Conservation (phyloP, 2,888 invertebrate species). For the Ethmia dodecea region DNA sequence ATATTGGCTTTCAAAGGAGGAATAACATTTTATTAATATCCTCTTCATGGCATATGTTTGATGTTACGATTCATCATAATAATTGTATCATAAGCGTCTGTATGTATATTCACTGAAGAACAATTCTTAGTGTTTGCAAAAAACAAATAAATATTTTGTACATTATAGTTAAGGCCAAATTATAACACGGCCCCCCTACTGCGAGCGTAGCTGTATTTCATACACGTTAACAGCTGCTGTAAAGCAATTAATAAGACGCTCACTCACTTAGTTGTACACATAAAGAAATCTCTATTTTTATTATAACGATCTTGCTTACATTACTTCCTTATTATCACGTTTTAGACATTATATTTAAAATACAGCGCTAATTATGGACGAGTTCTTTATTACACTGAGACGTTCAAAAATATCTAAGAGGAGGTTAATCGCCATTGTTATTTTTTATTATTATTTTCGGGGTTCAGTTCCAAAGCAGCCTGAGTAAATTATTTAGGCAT, state of each 20-base stretch:
- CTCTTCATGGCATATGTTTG: slow-evolving; percentile 2
- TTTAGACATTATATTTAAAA: slow-evolving; percentile 66
- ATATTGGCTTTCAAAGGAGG: slow-evolving; percentile 61
- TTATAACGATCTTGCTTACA: slow-evolving; percentile 67
- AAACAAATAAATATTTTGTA: slow-evolving; percentile 3
- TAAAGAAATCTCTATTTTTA: slow-evolving; percentile 65
- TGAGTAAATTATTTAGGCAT: too few species aligned
- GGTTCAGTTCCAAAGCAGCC: too few species aligned
- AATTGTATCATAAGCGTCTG: too few species aligned
- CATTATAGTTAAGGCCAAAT: slow-evolving; percentile 25
- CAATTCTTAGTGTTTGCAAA: too few species aligned
- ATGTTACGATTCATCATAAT: slow-evolving; percentile 1
- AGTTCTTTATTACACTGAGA: slow-evolving; percentile 59
- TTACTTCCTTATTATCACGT: slow-evolving; percentile 71
- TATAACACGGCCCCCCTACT: slow-evolving; percentile 34
- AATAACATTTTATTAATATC: slow-evolving; percentile 55
- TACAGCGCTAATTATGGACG: slow-evolving; percentile 68
- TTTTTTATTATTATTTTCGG: slow-evolving; percentile 36
- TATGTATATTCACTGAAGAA: too few species aligned
- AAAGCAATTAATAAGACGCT: slow-evolving; percentile 58
- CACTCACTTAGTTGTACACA: slow-evolving; percentile 63
- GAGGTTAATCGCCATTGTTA: slow-evolving; percentile 62
- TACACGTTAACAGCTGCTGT: slow-evolving; percentile 48
- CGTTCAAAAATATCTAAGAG: slow-evolving; percentile 52
- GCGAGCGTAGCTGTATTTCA: slow-evolving; percentile 46